Base-by-base conservation (phyloP, 2,113 vertebrate genomes). In the Lontra canadensis region DNA sequence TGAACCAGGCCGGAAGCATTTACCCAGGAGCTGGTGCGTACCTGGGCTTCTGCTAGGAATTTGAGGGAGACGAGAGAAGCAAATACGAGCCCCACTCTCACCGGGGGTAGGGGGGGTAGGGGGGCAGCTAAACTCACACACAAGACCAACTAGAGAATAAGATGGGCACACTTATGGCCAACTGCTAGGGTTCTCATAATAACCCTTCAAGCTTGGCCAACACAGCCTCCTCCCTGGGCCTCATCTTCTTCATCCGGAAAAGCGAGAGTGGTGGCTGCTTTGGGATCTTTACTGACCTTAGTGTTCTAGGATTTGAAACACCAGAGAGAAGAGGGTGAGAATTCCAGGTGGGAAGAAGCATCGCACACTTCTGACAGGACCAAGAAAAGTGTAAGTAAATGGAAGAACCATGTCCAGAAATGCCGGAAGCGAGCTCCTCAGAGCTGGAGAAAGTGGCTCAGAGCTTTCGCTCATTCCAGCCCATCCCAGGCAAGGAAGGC, bases 101-200 rank as follows among this genome's bases (percentile, higher is more conserved):
- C 3, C 3, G 44, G 29, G 36, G 21, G 12, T 9, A 2, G 0
- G 44, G 26, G n/a, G 25, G 61, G 74, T 2, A 55, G 34, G n/a
- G 20, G 47, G 10, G 44, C 44, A 47, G 69, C 23, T 17, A 18
- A 65, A 2, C 11, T 29, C 63, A 2, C 0, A 0, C 4, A 3
- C 4, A 44, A 63, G 42, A 55, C 20, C 59, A 59, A 5, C 23
- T 0, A 17, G 52, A 17, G n/a, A 34, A 23, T 15, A 3, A 69
- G 76, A 67, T 0, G 39, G 31, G 39, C 34, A n/a, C 25, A 1
- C 12, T 59, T 26, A 3, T 0, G 39, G n/a, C 9, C 52, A 8
- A 3, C 20, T 57, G 21, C 73, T 59, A 59, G 42, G 92, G 7
- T 18, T 97, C 85, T 80, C 18, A 1, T 1, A n/a, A 31, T 21